Evolutionary conservation across 2,888 invertebrate genomes (phyloP).

Genomic region (Graphium colonna): DNA sequence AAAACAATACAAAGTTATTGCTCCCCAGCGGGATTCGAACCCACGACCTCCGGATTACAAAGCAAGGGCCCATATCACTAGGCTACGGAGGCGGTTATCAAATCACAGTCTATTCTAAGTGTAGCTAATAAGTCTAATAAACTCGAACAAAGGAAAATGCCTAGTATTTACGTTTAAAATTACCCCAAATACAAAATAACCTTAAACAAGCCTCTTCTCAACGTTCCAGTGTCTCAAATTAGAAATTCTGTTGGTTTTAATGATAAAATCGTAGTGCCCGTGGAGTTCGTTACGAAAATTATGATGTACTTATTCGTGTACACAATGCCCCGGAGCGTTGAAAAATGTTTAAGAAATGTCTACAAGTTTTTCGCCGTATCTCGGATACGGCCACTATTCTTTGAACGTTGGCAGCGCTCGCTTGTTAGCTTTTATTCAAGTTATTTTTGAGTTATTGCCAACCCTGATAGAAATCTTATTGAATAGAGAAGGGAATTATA

Average conservation of each 20-base stretch:
- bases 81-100: no score
- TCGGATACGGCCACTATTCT: neutral
- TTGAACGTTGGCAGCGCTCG: neutral
- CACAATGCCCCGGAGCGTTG: neutral
- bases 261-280: neutral
- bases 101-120: constrained; percentile 34
- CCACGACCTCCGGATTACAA: no score
- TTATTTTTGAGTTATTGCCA: neutral
- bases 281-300: constrained; percentile 1
- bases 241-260: neutral
- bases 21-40: no score
- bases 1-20: no score
- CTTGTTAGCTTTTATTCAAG: neutral
- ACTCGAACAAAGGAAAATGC: neutral
- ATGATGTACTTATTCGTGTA: neutral
- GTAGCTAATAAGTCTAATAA: neutral
- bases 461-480: no score
- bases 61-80: no score
- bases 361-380: neutral
- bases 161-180: neutral
- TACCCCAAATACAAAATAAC: neutral
- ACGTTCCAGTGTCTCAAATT: no score
- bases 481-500: no score
- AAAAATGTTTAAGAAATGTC: constrained; percentile 4
- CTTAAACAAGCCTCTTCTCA: no score